Evolutionary conservation across 2,797 vertebrate genomes (phyloP), one percentile per base, ranked within the genome.

Genomic region (Mormyrus proboscirostris): DNA sequence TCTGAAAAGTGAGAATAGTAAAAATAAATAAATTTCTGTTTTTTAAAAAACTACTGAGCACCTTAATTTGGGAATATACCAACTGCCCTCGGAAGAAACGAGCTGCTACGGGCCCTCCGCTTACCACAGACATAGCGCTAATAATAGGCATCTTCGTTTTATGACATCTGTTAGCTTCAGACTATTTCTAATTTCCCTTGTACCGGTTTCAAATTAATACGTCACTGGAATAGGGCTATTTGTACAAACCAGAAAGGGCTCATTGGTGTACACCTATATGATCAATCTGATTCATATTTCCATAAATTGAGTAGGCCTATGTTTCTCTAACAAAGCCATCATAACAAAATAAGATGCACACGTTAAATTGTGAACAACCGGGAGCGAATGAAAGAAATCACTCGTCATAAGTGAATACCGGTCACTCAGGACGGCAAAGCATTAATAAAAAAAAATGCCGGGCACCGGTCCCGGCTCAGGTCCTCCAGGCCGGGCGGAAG

Each of bases 51-150:
- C 82, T 14, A 29, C 19, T 47, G 49, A 22, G 44, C 44, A 50
- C 44, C 47, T 51, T 51, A 85, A 85, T 51, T 29, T 85, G 6
- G 49, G 82, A 51, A 25, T 57, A 38, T 33, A 85, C 8, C 22
- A 22, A 22, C 47, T 10, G 8, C 10, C 29, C 95, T 95, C 91
- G 95, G 96, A 96, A 96, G 94, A 95, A 96, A 96, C 96, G 95
- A 93, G 92, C 95, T 95, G 94, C 93, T 95, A 94, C 89, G 94
- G 3, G 44, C 95, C 95, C 95, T 96, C 94, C 96, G 96, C 96
- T 96, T 96, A 96, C 95, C 94, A 94, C 95, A 96, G 93, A 95
- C 95, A 95, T 94, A 96, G 94, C 96, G 93, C 95, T 95, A 96
- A 96, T 95, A 95, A 95, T 95, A 95, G 95, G 94, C 93, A 94